Evolutionary conservation across 2,797 vertebrate genomes (phyloP).

Genomic region (Etheostoma nigrum): DNA sequence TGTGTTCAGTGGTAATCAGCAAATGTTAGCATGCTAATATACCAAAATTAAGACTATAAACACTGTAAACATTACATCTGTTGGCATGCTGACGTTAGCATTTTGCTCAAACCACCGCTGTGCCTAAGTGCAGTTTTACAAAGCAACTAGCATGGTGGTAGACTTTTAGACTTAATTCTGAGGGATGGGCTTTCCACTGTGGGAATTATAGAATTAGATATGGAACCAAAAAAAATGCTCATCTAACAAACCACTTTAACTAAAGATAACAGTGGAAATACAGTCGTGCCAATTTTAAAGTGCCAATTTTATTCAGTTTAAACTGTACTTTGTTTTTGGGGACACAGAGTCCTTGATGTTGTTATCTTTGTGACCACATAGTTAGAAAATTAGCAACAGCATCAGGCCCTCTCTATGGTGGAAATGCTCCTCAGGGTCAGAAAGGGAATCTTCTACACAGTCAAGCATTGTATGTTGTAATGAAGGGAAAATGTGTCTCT

Average conservation of each 20-base stretch:
- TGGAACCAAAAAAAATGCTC: background rate
- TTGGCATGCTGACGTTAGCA: too few relatives aligned
- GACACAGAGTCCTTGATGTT: slow-evolving; percentile 44
- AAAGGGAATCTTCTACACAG: slow-evolving; percentile 57
- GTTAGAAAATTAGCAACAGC: slow-evolving; percentile 38
- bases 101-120: too few relatives aligned
- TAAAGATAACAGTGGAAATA: slow-evolving; percentile 1
- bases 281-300: background rate
- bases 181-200: slow-evolving; percentile 13
- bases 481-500: slow-evolving; percentile 46
- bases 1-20: too few relatives aligned
- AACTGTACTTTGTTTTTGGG: slow-evolving; percentile 29
- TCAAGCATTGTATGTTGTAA: slow-evolving; percentile 48
- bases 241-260: slow-evolving; percentile 16
- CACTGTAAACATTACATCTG: too few relatives aligned
- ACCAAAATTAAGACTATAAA: too few relatives aligned
- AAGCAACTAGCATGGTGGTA: too few relatives aligned
- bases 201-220: slow-evolving; percentile 1
- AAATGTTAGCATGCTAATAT: too few relatives aligned
- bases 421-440: slow-evolving; percentile 44
- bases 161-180: background rate
- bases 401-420: slow-evolving; percentile 48
- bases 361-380: slow-evolving; percentile 41
- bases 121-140: too few relatives aligned
- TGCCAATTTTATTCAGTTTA: background rate